Base-by-base conservation (phyloP, 2,888 invertebrate genomes). In the Noctua fimbriata region DNA sequence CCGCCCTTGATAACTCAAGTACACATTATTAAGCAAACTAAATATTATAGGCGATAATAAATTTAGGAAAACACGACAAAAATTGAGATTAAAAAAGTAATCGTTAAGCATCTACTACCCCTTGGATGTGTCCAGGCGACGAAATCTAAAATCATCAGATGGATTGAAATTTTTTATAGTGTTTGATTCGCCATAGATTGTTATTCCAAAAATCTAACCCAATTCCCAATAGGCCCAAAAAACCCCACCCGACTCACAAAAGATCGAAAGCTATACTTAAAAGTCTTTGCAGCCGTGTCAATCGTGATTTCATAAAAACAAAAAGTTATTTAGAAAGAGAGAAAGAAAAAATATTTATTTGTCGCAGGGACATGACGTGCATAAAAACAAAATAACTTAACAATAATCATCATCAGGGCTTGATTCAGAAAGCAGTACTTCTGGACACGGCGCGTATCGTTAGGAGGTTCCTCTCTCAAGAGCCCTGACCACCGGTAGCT, bases 1-100 rank as follows among this genome's bases (percentile, higher is more conserved):
- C 18, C 6, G 21, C 24, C 83, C 86, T 86, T 86, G 76, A 74
- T 85, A 77, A 69, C 2, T 16, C 18, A 36, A 24, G 24, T 72
- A 73, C n/a, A 70, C 72, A 24, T 65, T 72, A 79, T n/a, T 69
- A 47, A n/a, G 36, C 60, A 49, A 79, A 77, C 41, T 36, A 52
- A 9, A 16, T 41, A 28, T 60, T 60, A 71, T 49, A 36, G n/a
- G 5, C 32, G n/a, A 12, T 72, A 24, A 41, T 10, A 41, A 32
- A 24, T 73, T 73, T 32, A 73, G 18, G 9, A n/a, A 24, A 41
- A 74, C 12, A 74, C 16, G 28, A 55, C 18, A 75, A 4, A 7
- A 52, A 24, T 41, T 10, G 18, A 55, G 21, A 71, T 28, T 41
- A 32, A 1, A 63, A 18, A 63, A 32, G 28, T 63, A 63, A 28